Evolutionary conservation across 2,113 vertebrate genomes (phyloP).

Genomic region (Symphodus melops): DNA sequence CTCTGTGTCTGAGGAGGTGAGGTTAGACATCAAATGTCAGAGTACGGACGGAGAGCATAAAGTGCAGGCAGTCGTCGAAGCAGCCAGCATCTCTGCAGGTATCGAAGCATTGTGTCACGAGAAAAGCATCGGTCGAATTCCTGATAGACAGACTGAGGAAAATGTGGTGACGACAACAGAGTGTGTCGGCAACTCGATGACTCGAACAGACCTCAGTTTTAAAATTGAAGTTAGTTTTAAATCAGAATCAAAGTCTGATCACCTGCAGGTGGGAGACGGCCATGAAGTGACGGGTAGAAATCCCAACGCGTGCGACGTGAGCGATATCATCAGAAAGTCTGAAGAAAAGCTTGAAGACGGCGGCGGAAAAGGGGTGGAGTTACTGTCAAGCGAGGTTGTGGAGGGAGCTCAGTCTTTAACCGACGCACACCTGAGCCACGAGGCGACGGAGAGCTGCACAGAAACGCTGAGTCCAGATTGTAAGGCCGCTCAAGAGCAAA

Average conservation of each 20-base stretch:
- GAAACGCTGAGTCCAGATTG: slow-evolving; percentile 23
- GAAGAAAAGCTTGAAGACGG: slow-evolving; percentile 46
- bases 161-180: background rate
- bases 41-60: background rate
- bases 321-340: slow-evolving; percentile 23
- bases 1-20: slow-evolving; percentile 32
- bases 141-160: slow-evolving; percentile 14
- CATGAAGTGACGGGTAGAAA: slow-evolving; percentile 20
- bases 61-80: slow-evolving; percentile 13
- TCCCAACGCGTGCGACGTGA: slow-evolving; percentile 30
- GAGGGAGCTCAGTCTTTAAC: slow-evolving; percentile 11
- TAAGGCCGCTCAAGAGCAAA: slow-evolving; percentile 18
- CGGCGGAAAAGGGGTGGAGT: slow-evolving; percentile 33
- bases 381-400: slow-evolving; percentile 5
- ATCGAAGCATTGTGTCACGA: background rate
- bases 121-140: slow-evolving; percentile 13
- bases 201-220: slow-evolving; percentile 50
- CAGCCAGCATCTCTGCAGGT: slow-evolving; percentile 2
- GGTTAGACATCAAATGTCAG: slow-evolving; percentile 26
- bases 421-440: slow-evolving; percentile 20
- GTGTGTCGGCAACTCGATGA: slow-evolving; percentile 19
- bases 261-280: slow-evolving; percentile 8
- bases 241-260: slow-evolving; percentile 34
- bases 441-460: background rate
- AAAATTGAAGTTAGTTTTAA: slow-evolving; percentile 48